Percentiles rank a stretch among this genome's conserved stretches.
Conservation (phyloP, 2,888 invertebrate species). For the Sericinus montela region DNA sequence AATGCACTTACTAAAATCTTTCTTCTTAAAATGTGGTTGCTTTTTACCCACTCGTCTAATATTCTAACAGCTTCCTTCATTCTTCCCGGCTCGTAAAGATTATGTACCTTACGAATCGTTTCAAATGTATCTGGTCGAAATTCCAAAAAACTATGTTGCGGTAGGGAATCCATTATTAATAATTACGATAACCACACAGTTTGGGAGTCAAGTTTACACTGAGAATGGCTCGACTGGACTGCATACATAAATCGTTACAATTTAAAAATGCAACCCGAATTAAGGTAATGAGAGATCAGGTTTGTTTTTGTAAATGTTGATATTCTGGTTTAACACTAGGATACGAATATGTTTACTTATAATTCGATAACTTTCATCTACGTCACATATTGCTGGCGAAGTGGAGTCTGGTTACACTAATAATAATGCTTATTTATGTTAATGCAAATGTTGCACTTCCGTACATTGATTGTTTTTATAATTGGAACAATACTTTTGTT, state of each 20-base stretch:
- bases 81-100: constrained; percentile 32
- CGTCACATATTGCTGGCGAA: no score
- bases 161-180: constrained; percentile 28
- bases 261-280: not conserved
- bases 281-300: not conserved
- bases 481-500: no score
- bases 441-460: no score
- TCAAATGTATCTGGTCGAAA: constrained; percentile 28
- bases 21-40: constrained; percentile 37
- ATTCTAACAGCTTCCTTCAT: constrained; percentile 37
- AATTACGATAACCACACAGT: not conserved
- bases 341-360: not conserved
- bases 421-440: no score
- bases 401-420: no score
- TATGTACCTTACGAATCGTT: constrained; percentile 30
- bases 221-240: not conserved
- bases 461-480: no score
- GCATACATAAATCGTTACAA: not conserved
- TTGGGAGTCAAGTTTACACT: not conserved
- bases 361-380: no score
- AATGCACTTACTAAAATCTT: constrained; percentile 37
- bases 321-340: not conserved
- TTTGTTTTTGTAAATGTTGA: not conserved
- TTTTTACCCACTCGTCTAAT: constrained; percentile 42
- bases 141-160: constrained; percentile 25